phyloP scores from a whole-genome alignment of 2,797 vertebrate species.

The Enteromius thamalakanensis region DNA sequence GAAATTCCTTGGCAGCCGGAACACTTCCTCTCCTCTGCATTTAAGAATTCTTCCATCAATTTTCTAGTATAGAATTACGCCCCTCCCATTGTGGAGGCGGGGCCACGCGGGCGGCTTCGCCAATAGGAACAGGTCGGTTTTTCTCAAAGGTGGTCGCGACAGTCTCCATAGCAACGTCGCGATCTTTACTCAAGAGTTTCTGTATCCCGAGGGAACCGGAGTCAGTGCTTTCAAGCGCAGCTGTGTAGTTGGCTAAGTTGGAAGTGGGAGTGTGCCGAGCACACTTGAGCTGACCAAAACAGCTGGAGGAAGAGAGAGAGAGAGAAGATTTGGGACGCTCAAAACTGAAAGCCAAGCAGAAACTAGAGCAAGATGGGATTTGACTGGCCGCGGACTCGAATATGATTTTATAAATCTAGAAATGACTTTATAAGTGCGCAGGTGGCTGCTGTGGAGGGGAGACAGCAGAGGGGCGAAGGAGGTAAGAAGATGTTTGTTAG shows the following conservation, averaged over 20 bases:
- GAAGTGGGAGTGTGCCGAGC: constrained; percentile 39
- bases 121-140: constrained; percentile 66
- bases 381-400: constrained; percentile 31
- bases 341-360: constrained; percentile 19
- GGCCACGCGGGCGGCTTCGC: constrained; percentile 47
- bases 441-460: constrained; percentile 23
- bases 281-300: constrained; percentile 34
- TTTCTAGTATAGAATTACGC: constrained; percentile 62
- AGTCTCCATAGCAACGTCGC: constrained; percentile 63
- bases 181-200: constrained; percentile 60
- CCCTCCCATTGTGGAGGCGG: constrained; percentile 52
- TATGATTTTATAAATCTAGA: background rate
- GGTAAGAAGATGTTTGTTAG: constrained; percentile 43
- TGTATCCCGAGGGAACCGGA: constrained; percentile 11
- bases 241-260: constrained; percentile 28
- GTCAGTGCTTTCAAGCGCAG: constrained; percentile 1
- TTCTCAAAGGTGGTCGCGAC: constrained; percentile 46
- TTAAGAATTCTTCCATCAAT: constrained; percentile 57
- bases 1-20: constrained; percentile 63
- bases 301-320: constrained; percentile 50
- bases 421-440: constrained; percentile 38
- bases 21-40: constrained; percentile 61
- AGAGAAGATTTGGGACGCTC: constrained; percentile 14
- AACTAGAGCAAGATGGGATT: constrained; percentile 35
- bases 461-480: constrained; percentile 39